A percentile compares a stretch with the other conserved stretches of the same genome.
Evolutionary conservation across 2,113 vertebrate species (phyloP).

Genomic region (Corythornis vintsioides): DNA sequence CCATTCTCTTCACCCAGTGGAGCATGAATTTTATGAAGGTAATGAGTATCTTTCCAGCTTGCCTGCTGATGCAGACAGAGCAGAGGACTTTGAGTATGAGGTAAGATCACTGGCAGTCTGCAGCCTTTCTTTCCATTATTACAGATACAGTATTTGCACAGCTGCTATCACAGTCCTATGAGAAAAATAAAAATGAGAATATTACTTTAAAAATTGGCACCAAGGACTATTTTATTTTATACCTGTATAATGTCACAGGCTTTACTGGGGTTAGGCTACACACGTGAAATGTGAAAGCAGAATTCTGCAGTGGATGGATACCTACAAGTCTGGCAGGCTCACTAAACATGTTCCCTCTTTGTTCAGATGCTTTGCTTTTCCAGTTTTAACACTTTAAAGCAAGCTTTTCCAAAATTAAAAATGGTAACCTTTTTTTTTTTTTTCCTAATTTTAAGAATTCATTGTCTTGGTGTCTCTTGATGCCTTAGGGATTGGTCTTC

Average conservation of each 20-base stretch:
- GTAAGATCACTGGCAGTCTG: slow-evolving; percentile 75
- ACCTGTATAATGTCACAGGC: not conserved
- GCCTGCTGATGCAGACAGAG: slow-evolving; percentile 87
- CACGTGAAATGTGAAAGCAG: not conserved
- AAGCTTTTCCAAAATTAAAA: not conserved
- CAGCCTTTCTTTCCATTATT: slow-evolving; percentile 4
- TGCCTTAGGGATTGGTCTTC: not conserved
- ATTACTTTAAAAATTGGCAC: not conserved
- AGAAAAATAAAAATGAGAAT: not conserved
- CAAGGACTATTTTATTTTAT: not conserved
- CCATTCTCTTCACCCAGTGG: slow-evolving; percentile 93
- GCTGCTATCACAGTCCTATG: not conserved
- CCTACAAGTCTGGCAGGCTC: not conserved
- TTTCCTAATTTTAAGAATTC: not conserved
- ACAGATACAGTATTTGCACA: slow-evolving; percentile 13
- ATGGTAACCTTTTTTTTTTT: not conserved
- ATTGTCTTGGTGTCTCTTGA: not conserved
- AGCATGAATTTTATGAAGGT: slow-evolving; percentile 91
- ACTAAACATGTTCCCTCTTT: not conserved
- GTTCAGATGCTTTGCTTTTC: not conserved
- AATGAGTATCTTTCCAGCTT: slow-evolving; percentile 90
- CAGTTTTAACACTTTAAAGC: not conserved
- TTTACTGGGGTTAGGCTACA: not conserved
- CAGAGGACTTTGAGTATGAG: slow-evolving; percentile 96
- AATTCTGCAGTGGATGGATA: not conserved